Percentiles rank a stretch among this genome's conserved stretches.
These are phyloP conservation scores for Zaprionus lachaisei DNA, from an alignment of 1,140 invertebrate species.

Conservation along the genomic window DNA sequence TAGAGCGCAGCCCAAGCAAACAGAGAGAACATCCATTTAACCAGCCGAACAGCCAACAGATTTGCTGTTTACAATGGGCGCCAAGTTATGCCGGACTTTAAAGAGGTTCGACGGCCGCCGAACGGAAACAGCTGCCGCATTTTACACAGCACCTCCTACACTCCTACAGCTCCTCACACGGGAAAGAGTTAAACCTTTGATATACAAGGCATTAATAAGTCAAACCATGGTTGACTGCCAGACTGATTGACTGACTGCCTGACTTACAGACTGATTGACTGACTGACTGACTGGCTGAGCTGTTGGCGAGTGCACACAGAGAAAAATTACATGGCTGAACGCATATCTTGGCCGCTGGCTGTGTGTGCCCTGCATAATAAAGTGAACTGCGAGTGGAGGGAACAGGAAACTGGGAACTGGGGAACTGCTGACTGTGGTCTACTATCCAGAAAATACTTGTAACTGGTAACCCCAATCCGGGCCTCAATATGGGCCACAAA, in stretches of 20 bases:
- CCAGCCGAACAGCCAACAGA: conserved; percentile 35
- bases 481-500: conserved; percentile 34
- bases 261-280: neutral
- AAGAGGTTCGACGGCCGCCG: conserved; percentile 5
- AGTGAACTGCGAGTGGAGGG: conserved; percentile 10
- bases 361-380: conserved; percentile 71
- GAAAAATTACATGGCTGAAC: conserved; percentile 61
- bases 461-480: conserved; percentile 6
- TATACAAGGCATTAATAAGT: conserved; percentile 73
- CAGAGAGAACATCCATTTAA: conserved; percentile 37
- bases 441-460: conserved; percentile 10
- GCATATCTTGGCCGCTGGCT: conserved; percentile 51
- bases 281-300: neutral
- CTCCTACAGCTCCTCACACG: neutral
- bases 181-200: conserved; percentile 52
- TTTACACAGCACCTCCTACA: neutral
- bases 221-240: conserved; percentile 49
- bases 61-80: conserved; percentile 22
- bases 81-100: conserved; percentile 26
- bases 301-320: conserved; percentile 38
- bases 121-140: conserved; percentile 26
- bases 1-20: conserved; percentile 54
- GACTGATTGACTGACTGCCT: conserved; percentile 23
- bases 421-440: neutral
- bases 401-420: neutral